Base-by-base conservation (phyloP, 2,888 invertebrate genomes). In the Torymus aiolomorphi region DNA sequence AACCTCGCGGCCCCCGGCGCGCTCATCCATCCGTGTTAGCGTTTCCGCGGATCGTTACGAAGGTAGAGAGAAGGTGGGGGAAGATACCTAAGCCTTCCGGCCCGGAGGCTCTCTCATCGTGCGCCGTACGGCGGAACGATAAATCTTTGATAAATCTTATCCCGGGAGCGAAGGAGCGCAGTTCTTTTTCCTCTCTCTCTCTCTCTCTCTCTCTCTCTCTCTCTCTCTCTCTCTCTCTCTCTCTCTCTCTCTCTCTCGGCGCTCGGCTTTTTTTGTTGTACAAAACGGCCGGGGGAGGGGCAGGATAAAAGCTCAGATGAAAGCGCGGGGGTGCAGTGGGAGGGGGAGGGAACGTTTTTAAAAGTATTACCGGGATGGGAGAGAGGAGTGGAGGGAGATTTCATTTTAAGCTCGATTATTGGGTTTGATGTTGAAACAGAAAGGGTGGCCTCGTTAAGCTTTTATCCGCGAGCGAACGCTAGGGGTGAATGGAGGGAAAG, bases 71-170 rank as follows among this genome's bases (percentile, higher is more conserved):
- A 8, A 31, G 31, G 31, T 31, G 31, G 8, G 31, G 31, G 31
- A 76, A 57, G 59, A 65, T 71, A 61, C 54, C 54, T 59, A 66
- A 51, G 59, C 1, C 49, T 16, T 14, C 71, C 18, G 20, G 59
- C 13, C 57, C 8, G 14, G 24, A 61, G 66, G 70, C 57, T 52
- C 49, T 67, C 73, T 73, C 73, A 59, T 59, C 70, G 70, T 70
- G 31, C 8, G 20, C 20, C 20, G 20, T 61, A 51, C 76, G 57
- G 10, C 24, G 12, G 61, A 74, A 67, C 71, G 78, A 82, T 82
- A 80, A 80, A 80, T 82, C 78, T 80, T 78, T 78, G 73, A 78
- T 82, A 80, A 82, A 82, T 78, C 78, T 78, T 80, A 82, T 77
- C 74, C 70, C 57, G n/a, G 62, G 31, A 20, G 61, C 57, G 42